Evolutionary conservation across 2,113 vertebrate genomes (phyloP).

Genomic region (Aegithalos caudatus): DNA sequence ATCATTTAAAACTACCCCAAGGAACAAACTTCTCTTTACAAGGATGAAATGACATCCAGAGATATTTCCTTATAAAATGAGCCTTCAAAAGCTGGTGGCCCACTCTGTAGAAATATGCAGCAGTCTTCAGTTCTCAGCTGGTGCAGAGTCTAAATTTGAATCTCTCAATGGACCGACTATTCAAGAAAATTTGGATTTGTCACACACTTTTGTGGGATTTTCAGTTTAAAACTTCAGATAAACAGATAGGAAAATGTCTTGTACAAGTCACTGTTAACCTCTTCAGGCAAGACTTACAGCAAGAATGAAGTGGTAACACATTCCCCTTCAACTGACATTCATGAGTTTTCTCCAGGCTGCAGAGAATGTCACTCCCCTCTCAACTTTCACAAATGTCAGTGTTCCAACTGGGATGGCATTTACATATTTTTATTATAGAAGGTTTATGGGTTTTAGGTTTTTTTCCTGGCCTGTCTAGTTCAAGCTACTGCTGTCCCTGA

Average conservation of each 20-base stretch:
- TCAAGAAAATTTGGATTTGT: not conserved
- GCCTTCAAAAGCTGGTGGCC: not conserved
- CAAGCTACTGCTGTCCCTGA: not conserved
- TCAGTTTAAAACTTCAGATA: not conserved
- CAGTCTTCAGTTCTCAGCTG: not conserved
- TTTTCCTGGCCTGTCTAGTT: not conserved
- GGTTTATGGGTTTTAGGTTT: not conserved
- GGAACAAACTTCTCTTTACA: not conserved
- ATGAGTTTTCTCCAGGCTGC: not conserved
- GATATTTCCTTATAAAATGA: not conserved
- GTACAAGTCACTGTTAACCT: not conserved
- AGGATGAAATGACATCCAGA: not conserved
- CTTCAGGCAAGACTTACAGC: not conserved
- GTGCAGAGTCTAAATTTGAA: not conserved
- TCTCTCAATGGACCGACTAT: not conserved
- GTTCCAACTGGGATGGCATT: not conserved
- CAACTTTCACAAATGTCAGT: not conserved
- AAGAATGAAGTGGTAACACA: not conserved
- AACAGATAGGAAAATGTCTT: not conserved
- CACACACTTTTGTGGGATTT: not conserved
- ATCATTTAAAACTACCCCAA: not conserved
- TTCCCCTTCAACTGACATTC: not conserved
- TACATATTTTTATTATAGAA: not conserved
- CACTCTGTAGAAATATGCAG: not conserved
- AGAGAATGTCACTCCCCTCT: not conserved